These are phyloP conservation scores for Corydoras sp. DNA, from an alignment of 2,113 vertebrate genomes.

Conservation along the genomic window DNA sequence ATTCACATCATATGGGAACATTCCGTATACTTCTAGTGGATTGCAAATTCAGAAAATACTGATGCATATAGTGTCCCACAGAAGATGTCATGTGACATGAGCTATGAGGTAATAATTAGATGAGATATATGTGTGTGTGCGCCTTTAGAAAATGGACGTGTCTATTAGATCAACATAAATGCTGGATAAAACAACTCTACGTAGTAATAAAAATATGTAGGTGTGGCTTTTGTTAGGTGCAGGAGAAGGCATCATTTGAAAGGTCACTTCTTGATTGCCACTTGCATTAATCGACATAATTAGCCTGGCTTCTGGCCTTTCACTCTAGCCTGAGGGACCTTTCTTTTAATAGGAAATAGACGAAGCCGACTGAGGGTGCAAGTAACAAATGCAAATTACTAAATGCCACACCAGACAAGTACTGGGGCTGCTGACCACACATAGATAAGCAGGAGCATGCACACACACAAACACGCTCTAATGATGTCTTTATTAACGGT, in stretches of 20 bases:
- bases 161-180: too few relatives aligned
- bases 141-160: not conserved
- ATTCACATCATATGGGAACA: too few relatives aligned
- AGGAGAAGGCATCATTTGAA: constrained; percentile 24
- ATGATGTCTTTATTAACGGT: too few relatives aligned
- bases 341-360: constrained; percentile 30
- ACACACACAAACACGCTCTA: too few relatives aligned
- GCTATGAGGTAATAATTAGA: constrained; percentile 21
- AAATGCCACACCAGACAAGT: too few relatives aligned
- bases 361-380: constrained; percentile 6
- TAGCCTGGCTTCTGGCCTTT: constrained; percentile 43
- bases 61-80: constrained; percentile 14
- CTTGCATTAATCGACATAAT: constrained; percentile 46
- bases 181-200: too few relatives aligned
- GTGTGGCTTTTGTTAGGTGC: constrained; percentile 8
- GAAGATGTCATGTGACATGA: constrained; percentile 18
- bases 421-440: too few relatives aligned
- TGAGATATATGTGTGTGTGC: constrained; percentile 3
- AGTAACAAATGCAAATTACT: not conserved
- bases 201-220: constrained; percentile 18
- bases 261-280: constrained; percentile 47
- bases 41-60: constrained; percentile 15
- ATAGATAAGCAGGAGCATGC: too few relatives aligned
- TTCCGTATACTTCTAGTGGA: constrained; percentile 4
- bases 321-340: constrained; percentile 19